Conservation (phyloP, 2,113 vertebrate species). For the Columba janthina region DNA sequence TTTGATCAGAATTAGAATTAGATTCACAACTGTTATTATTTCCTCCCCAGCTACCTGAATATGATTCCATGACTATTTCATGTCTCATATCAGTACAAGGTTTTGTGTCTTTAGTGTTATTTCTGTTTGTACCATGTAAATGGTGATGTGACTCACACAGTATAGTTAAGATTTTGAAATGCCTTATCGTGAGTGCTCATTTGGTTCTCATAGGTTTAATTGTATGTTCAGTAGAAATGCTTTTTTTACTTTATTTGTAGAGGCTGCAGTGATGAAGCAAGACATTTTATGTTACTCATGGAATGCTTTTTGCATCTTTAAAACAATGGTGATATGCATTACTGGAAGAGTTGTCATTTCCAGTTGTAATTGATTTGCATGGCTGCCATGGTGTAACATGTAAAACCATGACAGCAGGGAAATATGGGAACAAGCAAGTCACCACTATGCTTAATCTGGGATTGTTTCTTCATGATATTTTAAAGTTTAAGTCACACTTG, state of each 20-base stretch:
- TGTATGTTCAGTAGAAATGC: neutral
- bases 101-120: neutral
- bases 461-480: conserved; percentile 51
- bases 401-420: conserved; percentile 57
- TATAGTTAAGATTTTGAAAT: neutral
- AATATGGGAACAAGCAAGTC: conserved; percentile 38
- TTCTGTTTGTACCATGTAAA: neutral
- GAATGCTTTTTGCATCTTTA: conserved; percentile 60
- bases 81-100: neutral
- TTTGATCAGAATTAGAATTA: neutral
- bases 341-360: conserved; percentile 66
- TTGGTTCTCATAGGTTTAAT: conserved; percentile 18
- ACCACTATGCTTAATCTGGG: conserved; percentile 41
- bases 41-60: neutral
- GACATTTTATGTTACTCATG: conserved; percentile 47
- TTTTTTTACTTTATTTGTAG: neutral
- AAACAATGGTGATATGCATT: conserved; percentile 60
- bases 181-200: neutral
- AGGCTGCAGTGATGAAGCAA: conserved; percentile 15
- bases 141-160: neutral
- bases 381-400: conserved; percentile 62
- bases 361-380: conserved; percentile 68
- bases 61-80: neutral
- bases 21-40: neutral
- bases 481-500: conserved; percentile 54